Base-by-base conservation (phyloP, 2,797 vertebrate genomes). In the Coilia nasus region DNA sequence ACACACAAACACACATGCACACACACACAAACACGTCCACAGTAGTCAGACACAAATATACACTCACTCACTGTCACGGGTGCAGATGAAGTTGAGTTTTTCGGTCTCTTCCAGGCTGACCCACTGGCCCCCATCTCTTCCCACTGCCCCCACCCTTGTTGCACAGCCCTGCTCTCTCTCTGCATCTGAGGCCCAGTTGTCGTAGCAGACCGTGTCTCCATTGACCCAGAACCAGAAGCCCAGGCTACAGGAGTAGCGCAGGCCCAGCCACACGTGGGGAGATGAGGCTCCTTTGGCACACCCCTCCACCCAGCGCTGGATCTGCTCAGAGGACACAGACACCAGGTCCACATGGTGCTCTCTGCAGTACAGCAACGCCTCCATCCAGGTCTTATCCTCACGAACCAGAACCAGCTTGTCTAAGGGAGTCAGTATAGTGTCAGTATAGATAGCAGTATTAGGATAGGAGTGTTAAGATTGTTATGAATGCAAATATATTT, bases 191-290 rank as follows among this genome's bases (percentile, higher is more conserved):
- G 85, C 59, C 86, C 84, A 86, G 35, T 84, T 56, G 4, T 81
- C 28, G 75, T 84, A 86, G 75, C 86, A 89, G 47, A 75, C 25
- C 1, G 47, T 14, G 3, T 75, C 6, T 56, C 84, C 84, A 12
- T 1, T 62, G 57, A 83, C 71, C 50, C 83, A 86, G 54, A 62
- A 85, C 87, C 62, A 83, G 75, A 87, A 50, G 41, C 62, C 41
- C n/a, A 86, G 35, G 14, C 1, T n/a, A 2, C 78, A 67, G 71
- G 50, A 25, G 50, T 84, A 56, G 78, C 11, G 67, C 67, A 87
- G 86, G n/a, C 75, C 86, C 23, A 89, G 31, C 87, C 88, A 88
- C 83, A 89, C 87, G 6, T 85, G 82, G 44, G 23, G 7, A 6
- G 64, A 31, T 12, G 83, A 82, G 81, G 88, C 60, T 0, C n/a